Evolutionary conservation across 1,140 invertebrate genomes (phyloP).

Genomic region (Neoseiulus cucumeris): DNA sequence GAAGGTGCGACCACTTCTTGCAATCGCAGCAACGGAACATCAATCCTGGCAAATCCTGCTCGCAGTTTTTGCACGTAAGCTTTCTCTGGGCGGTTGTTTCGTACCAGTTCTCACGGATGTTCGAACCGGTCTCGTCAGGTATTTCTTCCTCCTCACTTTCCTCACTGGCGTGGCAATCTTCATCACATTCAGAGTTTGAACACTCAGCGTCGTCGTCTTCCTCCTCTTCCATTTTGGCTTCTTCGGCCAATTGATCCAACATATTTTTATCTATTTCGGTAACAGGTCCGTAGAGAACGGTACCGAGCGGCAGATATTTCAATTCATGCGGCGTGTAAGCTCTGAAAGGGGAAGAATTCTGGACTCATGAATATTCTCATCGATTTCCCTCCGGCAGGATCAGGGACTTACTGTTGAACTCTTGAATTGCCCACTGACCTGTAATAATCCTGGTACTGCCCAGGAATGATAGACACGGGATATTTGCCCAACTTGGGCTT

Average conservation of each 20-base stretch:
- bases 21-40: conserved; percentile 14
- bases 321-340: conserved; percentile 44
- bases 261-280: conserved; percentile 19
- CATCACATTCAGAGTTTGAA: conserved; percentile 40
- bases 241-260: conserved; percentile 23
- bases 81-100: background rate
- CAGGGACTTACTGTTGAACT: too few species aligned
- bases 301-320: conserved; percentile 69
- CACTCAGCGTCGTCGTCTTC: conserved; percentile 11
- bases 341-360: conserved; percentile 19
- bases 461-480: conserved; percentile 72
- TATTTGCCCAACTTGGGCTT: conserved; percentile 46
- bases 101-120: background rate
- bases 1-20: conserved; percentile 41
- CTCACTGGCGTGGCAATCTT: conserved; percentile 35
- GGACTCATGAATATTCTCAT: background rate
- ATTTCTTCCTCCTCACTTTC: conserved; percentile 21
- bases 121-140: background rate
- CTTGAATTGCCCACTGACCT: conserved; percentile 24
- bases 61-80: conserved; percentile 8
- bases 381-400: conserved; percentile 37
- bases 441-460: conserved; percentile 75
- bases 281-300: conserved; percentile 54
- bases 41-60: background rate
- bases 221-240: conserved; percentile 21